Percentiles rank a stretch among this genome's conserved stretches.
Conservation (phyloP, 2,113 vertebrate species). For the Sitta europaea region DNA sequence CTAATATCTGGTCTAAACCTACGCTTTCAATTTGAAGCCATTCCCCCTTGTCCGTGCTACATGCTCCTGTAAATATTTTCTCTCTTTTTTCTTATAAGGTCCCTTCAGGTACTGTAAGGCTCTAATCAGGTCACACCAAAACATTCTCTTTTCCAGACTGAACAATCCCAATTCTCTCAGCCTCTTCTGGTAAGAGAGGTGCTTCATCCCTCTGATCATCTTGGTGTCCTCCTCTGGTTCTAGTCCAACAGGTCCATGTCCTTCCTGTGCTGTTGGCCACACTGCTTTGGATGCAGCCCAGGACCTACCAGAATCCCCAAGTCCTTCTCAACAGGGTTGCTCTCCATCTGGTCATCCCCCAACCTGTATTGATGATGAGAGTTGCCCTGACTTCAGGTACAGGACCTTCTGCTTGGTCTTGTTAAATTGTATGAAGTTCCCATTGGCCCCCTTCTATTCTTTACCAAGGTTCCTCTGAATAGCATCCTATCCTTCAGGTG, state of each 20-base stretch:
- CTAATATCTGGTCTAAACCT: neutral
- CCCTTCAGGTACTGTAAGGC: neutral
- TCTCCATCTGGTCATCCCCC: neutral
- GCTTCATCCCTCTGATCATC: too few species aligned
- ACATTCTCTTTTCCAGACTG: neutral
- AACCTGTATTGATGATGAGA: neutral
- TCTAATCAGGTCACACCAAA: neutral
- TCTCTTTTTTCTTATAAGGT: neutral
- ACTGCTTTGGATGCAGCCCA: neutral
- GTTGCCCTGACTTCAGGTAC: neutral
- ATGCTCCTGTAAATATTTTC: neutral
- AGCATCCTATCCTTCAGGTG: neutral
- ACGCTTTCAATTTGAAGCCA: neutral
- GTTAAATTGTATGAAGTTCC: neutral
- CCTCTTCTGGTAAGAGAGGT: neutral
- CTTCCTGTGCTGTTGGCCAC: neutral
- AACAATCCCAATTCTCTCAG: neutral
- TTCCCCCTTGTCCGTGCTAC: neutral
- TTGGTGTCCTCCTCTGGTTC: neutral
- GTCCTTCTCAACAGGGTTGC: neutral
- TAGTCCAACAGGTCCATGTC: fast-evolving
- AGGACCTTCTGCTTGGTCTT: neutral
- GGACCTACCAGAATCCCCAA: fast-evolving
- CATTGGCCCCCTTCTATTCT: neutral
- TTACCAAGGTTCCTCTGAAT: neutral